Conservation (phyloP, 2,113 vertebrate species). For the Rattus rattus region DNA sequence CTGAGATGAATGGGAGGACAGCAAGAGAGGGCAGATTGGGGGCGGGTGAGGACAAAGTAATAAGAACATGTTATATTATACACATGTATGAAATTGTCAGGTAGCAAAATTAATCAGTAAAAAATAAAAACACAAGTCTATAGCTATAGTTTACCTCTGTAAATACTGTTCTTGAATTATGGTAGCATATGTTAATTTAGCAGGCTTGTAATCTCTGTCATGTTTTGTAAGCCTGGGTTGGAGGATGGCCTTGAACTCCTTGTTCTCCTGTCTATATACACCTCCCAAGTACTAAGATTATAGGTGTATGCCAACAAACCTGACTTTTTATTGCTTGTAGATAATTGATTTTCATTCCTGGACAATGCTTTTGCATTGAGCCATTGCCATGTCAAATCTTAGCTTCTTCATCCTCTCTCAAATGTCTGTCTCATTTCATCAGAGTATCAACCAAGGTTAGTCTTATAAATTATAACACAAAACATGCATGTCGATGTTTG, state of each 20-base stretch:
- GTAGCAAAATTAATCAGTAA: background rate
- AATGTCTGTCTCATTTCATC: background rate
- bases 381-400: background rate
- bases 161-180: background rate
- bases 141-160: background rate
- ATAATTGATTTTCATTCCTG: background rate
- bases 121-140: background rate
- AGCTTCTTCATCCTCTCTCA: background rate
- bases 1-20: background rate
- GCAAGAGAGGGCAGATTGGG: background rate
- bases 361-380: background rate
- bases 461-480: background rate
- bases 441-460: background rate
- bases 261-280: background rate
- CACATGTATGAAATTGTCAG: background rate
- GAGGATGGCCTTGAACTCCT: background rate
- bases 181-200: background rate
- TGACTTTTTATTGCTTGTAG: background rate
- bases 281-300: background rate
- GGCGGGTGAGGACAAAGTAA: background rate
- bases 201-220: background rate
- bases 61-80: background rate
- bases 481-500: background rate
- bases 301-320: too few species aligned
- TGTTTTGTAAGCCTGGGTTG: background rate